A percentile compares a stretch with the other conserved stretches of the same genome.
Evolutionary conservation across 1,140 invertebrate genomes (phyloP).

Genomic region (Ostrea denselamellosa): DNA sequence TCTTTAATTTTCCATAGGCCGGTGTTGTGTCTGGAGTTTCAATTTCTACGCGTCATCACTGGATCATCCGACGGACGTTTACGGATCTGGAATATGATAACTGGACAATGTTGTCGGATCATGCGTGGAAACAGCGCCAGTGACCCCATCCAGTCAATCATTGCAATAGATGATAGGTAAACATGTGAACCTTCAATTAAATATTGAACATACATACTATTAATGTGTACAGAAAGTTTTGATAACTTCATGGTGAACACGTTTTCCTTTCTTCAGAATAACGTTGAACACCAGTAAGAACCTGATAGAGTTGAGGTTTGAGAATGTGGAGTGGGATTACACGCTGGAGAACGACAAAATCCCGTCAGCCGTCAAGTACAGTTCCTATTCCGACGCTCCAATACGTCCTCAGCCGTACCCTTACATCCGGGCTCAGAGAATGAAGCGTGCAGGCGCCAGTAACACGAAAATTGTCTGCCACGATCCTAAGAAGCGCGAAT

Average conservation of each 20-base stretch:
- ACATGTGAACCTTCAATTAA: neutral
- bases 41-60: constrained; percentile 77
- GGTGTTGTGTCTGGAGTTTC: constrained; percentile 77
- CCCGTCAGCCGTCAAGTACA: constrained; percentile 74
- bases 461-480: constrained; percentile 73
- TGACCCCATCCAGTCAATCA: constrained; percentile 75
- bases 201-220: neutral
- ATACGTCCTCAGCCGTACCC: constrained; percentile 72
- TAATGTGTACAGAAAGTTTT: too few relatives aligned
- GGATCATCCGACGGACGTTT: constrained; percentile 78
- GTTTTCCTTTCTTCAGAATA: constrained; percentile 70
- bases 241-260: neutral
- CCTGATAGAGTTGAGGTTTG: constrained; percentile 77
- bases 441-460: constrained; percentile 73
- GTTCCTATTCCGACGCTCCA: constrained; percentile 73
- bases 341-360: constrained; percentile 74
- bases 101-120: constrained; percentile 77
- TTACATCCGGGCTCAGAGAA: constrained; percentile 76
- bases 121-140: constrained; percentile 78
- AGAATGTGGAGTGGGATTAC: constrained; percentile 77
- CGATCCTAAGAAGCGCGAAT: neutral
- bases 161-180: constrained; percentile 76
- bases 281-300: constrained; percentile 77
- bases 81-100: constrained; percentile 79
- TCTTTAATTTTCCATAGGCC: constrained; percentile 65